Base-by-base conservation (phyloP, 2,113 vertebrate genomes). In the Kobus ellipsiprymnus region DNA sequence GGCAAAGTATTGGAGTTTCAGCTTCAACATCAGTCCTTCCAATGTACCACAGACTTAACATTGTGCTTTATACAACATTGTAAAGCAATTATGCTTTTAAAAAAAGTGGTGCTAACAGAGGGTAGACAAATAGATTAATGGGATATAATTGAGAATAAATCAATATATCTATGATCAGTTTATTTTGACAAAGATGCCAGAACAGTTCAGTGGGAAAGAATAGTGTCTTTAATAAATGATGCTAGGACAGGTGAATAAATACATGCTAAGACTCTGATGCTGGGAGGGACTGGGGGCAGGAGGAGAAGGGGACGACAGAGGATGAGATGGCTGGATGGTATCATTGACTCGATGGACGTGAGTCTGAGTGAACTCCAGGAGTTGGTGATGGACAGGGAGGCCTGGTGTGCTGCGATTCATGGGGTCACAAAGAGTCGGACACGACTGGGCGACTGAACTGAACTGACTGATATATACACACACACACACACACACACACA, bases 321-420 rank as follows among this genome's bases (percentile, higher is more conserved):
- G 5, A 29, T 5, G 57, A 59, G 57, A 29, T 59, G 57, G 25
- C 57, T 59, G 25, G 57, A 29, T 59, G 57, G 57, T 25, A 59
- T 59, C 57, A 59, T 11, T 0, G 2, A 59, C 25, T 59, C 11
- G 12, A 29, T 2, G 57, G 57, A 59, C 0, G 0, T 40, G 40
- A 40, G 40, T 40, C 40, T 40, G 40, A 40, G 40, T 40, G 25
- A 27, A 29, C 57, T 59, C 57, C 2, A 0, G 25, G 57, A 59
- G 11, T 29, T 59, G 57, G 57, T 0, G 2, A 59, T 59, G 57
- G 11, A 59, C 57, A 59, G 25, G 25, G 57, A 60, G 27, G 57
- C 57, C 27, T 60, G 57, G 57, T 2, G 27, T 60, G 25, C 11
- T 60, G 57, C 27, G 13, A 29, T 60, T 60, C 57, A 29, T 60